These are phyloP conservation scores for Nettapus auritus DNA, from an alignment of 2,113 vertebrate genomes.

Conservation along the genomic window DNA sequence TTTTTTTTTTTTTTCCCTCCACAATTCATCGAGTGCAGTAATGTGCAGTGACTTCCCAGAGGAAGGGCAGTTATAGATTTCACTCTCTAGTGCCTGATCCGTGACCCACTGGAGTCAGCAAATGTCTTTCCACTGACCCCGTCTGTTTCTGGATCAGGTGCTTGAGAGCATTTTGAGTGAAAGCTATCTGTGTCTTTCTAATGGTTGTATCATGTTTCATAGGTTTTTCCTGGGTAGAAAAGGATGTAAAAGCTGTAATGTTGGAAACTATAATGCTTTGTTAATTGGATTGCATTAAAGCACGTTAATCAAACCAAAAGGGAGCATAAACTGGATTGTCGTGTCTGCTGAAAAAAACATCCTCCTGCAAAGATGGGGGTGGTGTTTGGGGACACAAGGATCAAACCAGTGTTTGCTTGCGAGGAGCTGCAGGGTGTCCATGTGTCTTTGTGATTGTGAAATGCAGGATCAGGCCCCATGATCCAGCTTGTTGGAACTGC, in stretches of 20 bases:
- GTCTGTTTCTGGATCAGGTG: not conserved
- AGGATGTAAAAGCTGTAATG: conserved; percentile 24
- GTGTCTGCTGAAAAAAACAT: not conserved
- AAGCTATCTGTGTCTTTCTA: not conserved
- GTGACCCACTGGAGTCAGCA: conserved; percentile 12
- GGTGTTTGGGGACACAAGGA: not conserved
- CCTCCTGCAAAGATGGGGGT: not conserved
- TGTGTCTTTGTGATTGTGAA: not conserved
- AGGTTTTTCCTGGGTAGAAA: conserved; percentile 35
- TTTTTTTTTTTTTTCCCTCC: fast-evolving
- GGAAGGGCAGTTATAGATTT: conserved; percentile 22
- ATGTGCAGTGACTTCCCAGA: not conserved
- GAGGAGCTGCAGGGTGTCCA: not conserved
- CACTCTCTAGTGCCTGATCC: not conserved
- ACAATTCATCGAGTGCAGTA: conserved; percentile 15
- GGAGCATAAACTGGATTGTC: conserved; percentile 26
- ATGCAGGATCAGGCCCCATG: not conserved
- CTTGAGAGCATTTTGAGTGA: not conserved
- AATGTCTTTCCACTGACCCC: conserved; percentile 40
- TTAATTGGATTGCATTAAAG: conserved; percentile 64
- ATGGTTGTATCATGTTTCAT: conserved; percentile 23
- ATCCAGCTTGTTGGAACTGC: not conserved
- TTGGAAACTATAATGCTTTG: conserved; percentile 42
- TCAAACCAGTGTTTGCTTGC: not conserved
- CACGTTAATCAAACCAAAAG: conserved; percentile 45